Conservation (phyloP, 1,140 invertebrate genomes). For the Belonocnema kinseyi region DNA sequence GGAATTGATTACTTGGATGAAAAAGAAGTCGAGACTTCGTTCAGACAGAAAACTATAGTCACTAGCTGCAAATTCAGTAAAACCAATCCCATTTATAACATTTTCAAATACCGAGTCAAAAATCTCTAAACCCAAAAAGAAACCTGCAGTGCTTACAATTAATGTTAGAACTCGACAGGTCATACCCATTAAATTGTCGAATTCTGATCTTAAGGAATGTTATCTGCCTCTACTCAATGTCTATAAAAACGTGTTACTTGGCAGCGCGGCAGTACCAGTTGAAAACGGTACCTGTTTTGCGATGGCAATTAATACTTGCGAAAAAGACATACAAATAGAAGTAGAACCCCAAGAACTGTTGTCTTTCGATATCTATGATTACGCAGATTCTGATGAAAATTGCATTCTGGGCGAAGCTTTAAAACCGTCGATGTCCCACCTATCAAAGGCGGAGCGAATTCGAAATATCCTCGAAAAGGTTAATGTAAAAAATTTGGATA, state of each 20-base stretch:
- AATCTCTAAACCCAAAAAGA: not conserved
- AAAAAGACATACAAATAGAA: not conserved
- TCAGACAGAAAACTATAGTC: not conserved
- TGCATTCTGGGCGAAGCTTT: not conserved
- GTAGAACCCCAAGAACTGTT: not conserved
- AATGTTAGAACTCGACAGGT: not conserved
- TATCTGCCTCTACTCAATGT: not conserved
- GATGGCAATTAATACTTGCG: not conserved
- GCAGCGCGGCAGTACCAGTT: not conserved
- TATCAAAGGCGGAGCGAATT: not conserved
- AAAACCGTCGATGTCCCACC: not conserved
- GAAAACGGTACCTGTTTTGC: not conserved
- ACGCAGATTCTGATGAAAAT: not conserved
- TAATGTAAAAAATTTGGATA: not conserved
- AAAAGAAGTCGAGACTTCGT: not conserved
- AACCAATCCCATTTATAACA: not conserved
- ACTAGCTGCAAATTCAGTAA: not conserved
- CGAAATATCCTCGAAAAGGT: not conserved
- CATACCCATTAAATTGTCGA: not conserved
- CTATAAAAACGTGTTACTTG: not conserved
- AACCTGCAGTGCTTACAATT: conserved; percentile 20
- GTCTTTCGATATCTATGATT: not conserved
- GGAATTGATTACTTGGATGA: not conserved
- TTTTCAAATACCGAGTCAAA: not conserved
- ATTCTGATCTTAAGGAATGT: not conserved